Conservation (phyloP, 2,113 vertebrate species). For the Prolemur simus region DNA sequence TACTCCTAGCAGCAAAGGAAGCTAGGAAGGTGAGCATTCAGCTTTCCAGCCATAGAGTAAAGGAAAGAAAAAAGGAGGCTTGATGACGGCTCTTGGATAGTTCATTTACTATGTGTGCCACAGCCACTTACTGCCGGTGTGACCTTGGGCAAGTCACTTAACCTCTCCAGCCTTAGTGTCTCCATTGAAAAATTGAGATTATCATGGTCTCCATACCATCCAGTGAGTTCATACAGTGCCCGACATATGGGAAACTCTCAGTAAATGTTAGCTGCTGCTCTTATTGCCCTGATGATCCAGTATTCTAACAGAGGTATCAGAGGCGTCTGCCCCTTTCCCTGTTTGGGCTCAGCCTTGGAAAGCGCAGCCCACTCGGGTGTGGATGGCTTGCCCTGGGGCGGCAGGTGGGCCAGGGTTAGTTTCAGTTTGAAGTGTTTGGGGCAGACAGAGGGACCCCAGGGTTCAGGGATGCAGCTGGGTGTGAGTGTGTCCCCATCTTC, state of each 20-base stretch:
- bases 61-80: background rate
- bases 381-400: background rate
- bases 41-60: background rate
- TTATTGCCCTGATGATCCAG: accelerated
- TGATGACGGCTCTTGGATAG: background rate
- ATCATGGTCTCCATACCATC: accelerated
- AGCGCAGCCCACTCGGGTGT: background rate
- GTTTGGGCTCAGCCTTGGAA: background rate
- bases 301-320: accelerated
- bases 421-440: background rate
- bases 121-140: background rate
- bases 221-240: background rate
- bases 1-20: background rate
- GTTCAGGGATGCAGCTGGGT: background rate
- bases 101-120: accelerated
- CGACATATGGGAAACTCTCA: background rate
- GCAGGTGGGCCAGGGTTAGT: background rate
- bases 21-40: background rate
- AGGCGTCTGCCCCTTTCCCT: accelerated
- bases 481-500: background rate
- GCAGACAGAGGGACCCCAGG: background rate
- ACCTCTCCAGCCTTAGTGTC: background rate
- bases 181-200: background rate
- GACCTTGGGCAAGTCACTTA: background rate
- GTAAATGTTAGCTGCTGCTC: accelerated